phyloP scores from a whole-genome alignment of 1,140 invertebrate genomes.

The Drosophila quadrilineata region DNA sequence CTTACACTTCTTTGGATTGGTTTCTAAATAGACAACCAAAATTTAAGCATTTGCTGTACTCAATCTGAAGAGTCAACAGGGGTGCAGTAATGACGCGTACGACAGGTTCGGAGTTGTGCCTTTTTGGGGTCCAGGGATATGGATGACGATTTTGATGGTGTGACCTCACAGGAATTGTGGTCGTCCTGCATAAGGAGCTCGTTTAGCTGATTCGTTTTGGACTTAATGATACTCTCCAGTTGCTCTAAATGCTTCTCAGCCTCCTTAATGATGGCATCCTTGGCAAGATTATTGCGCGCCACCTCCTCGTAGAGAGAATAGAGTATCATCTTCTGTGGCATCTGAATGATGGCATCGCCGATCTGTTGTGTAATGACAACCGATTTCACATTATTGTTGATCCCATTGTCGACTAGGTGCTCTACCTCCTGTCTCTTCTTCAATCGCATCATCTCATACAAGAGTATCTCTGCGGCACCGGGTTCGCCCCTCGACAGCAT shows the following conservation, averaged over 20 bases:
- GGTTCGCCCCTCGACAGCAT: constrained; percentile 84
- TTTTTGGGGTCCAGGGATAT: no score
- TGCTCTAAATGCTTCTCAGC: constrained; percentile 77
- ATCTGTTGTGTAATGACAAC: constrained; percentile 69
- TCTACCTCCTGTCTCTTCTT: constrained; percentile 63
- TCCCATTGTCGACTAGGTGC: constrained; percentile 58
- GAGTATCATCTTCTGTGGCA: constrained; percentile 83
- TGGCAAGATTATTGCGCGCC: constrained; percentile 81
- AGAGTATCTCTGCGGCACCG: constrained; percentile 86
- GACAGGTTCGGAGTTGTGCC: no score
- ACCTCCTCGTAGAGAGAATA: constrained; percentile 82
- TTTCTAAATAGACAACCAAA: no score
- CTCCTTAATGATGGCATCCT: constrained; percentile 41
- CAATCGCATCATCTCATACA: constrained; percentile 82
- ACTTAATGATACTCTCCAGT: constrained; percentile 83
- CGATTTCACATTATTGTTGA: constrained; percentile 72
- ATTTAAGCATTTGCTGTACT: no score
- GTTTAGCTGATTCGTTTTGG: constrained; percentile 84
- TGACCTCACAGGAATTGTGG: constrained; percentile 57
- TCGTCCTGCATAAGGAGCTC: constrained; percentile 82
- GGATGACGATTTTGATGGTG: no score
- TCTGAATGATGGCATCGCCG: constrained; percentile 74
- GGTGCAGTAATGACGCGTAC: no score
- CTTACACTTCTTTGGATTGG: no score
- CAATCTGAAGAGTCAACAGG: no score